Evolutionary conservation across 2,888 invertebrate genomes (phyloP).

Genomic region (Dicyrtoma fusca): DNA sequence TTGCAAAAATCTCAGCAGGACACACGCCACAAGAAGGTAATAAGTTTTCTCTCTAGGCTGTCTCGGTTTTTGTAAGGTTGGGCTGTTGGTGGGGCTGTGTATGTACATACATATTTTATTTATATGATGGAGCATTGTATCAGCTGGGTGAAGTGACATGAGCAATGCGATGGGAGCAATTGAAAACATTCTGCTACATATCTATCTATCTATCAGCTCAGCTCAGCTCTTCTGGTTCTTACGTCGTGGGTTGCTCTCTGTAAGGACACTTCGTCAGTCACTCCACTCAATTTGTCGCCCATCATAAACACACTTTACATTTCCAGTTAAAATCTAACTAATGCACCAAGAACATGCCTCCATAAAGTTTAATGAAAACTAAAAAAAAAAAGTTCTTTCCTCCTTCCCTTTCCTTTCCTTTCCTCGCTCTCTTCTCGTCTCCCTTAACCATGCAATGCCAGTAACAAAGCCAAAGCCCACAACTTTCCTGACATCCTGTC

Average conservation of each 20-base stretch:
- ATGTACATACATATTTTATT: too few relatives aligned
- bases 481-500: too few relatives aligned
- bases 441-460: background rate
- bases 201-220: too few relatives aligned
- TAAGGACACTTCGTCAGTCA: conserved; percentile 53
- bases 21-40: conserved; percentile 41
- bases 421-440: conserved; percentile 1
- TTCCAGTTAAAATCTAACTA: conserved; percentile 35
- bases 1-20: conserved; percentile 36
- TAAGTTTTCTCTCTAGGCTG: conserved; percentile 38
- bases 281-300: conserved; percentile 44
- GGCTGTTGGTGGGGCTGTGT: too few relatives aligned
- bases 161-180: too few relatives aligned
- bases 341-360: conserved; percentile 15
- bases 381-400: background rate
- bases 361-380: too few relatives aligned
- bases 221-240: too few relatives aligned
- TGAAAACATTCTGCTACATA: too few relatives aligned
- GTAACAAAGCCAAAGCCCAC: conserved; percentile 1
- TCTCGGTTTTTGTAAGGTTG: background rate
- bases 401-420: background rate
- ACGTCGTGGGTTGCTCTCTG: too few relatives aligned
- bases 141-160: too few relatives aligned
- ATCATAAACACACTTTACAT: conserved; percentile 41
- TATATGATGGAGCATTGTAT: too few relatives aligned